Base-by-base conservation (phyloP, 2,888 invertebrate species). In the Agriopis marginaria region DNA sequence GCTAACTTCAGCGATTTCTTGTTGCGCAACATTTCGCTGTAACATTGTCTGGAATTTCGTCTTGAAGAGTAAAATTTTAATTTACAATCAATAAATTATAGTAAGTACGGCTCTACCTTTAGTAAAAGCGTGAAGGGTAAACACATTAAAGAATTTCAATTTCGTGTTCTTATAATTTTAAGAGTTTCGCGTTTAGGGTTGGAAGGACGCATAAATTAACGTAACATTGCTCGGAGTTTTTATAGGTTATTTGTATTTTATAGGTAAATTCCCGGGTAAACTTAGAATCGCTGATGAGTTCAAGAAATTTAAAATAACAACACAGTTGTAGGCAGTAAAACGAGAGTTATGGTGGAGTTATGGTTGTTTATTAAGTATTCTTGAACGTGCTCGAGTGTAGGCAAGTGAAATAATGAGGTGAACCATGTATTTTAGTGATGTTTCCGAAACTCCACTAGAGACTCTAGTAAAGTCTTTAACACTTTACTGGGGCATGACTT, bases 71-170 rank as follows among this genome's bases (percentile, higher is more conserved):
- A 59, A 68, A 70, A 71, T 64, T 72, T 70, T 63, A 71, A 70
- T 74, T 72, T 63, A 62, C 65, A 63, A 68, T 72, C 72, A 61
- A 72, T 72, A 68, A 64, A 75, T 74, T 73, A 70, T 44, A 14
- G 45, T 44, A 50, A 23, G 32, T 40, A 59, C 54, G 53, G 66
- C 53, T 50, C 51, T 65, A 64, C 64, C 60, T 59, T 62, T 65
- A 66, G 55, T 58, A 47, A 60, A 75, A 76, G 78, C 60, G 60
- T 58, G 58, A 64, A 75, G 77, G 79, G 75, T 79, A 74, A 77
- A 77, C 73, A 79, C 70, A 23, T 66, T 66, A 68, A 70, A 78
- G 76, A 72, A 79, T 80, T 79, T 75, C 77, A 79, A 81, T 79
- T 80, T 77, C 75, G 75, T 75, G 78, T 80, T 79, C 75, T 72